Evolutionary conservation across 1,140 invertebrate genomes (phyloP).

Genomic region (Pygmarrhopalites habei): DNA sequence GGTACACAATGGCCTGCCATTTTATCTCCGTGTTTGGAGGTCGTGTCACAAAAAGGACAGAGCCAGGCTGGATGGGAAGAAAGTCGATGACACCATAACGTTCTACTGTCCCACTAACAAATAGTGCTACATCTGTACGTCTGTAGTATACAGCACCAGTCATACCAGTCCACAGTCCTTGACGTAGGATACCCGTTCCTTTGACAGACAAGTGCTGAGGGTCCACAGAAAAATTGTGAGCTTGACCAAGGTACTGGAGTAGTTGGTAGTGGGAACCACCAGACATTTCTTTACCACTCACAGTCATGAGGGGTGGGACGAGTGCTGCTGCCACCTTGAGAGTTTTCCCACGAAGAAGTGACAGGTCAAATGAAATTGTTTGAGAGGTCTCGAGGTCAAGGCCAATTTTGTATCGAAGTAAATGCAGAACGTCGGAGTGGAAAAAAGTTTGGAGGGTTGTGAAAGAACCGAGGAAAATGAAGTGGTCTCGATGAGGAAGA

Average conservation of each 20-base stretch:
- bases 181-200: background rate
- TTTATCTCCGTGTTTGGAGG: background rate
- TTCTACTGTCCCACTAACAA: background rate
- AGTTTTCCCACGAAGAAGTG: no score
- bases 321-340: background rate
- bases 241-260: background rate
- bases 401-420: background rate
- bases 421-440: background rate
- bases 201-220: background rate
- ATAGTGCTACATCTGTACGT: background rate
- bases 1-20: background rate
- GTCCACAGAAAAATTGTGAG: background rate
- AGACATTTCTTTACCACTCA: background rate
- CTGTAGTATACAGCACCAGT: background rate
- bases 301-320: background rate
- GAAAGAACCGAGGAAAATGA: background rate
- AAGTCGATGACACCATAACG: background rate
- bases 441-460: background rate
- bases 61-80: background rate
- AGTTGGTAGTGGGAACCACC: background rate
- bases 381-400: no score
- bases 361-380: no score
- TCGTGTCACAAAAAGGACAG: background rate
- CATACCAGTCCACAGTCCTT: background rate
- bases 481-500: background rate